A percentile compares a stretch with the other conserved stretches of the same genome.
Evolutionary conservation across 2,888 invertebrate species (phyloP).

Genomic region (Brachyptera putata): DNA sequence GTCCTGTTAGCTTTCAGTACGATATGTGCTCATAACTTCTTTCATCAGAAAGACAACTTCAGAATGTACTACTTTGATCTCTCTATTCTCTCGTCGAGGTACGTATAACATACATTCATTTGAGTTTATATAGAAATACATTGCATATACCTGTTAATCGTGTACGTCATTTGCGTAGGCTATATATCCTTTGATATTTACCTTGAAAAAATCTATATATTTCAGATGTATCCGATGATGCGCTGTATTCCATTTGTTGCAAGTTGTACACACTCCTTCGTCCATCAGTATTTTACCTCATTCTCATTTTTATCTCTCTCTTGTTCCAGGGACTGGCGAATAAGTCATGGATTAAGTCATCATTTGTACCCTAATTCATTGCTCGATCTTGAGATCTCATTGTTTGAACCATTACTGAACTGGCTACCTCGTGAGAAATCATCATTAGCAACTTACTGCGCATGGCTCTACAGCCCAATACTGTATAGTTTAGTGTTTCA

Average conservation of each 20-base stretch:
- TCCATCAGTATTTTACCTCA: too few species aligned
- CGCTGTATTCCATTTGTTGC: too few species aligned
- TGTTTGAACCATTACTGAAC: conserved; percentile 61
- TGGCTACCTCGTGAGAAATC: conserved; percentile 59
- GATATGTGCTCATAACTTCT: conserved; percentile 69
- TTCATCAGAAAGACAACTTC: conserved; percentile 71
- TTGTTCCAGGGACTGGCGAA: conserved; percentile 65
- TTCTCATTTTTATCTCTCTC: too few species aligned
- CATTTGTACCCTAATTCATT: conserved; percentile 74
- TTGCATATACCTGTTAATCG: too few species aligned
- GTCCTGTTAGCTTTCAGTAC: conserved; percentile 55
- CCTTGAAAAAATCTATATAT: too few species aligned
- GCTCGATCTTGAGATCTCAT: conserved; percentile 67
- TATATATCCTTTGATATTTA: too few species aligned
- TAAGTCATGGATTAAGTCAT: conserved; percentile 72
- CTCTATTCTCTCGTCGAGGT: conserved; percentile 61
- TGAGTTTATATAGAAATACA: too few species aligned
- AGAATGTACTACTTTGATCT: conserved; percentile 75
- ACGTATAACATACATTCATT: too few species aligned
- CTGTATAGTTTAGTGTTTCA: conserved; percentile 42
- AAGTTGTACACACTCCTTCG: too few species aligned
- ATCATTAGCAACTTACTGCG: conserved; percentile 48
- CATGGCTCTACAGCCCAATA: conserved; percentile 51
- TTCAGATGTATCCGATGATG: too few species aligned
- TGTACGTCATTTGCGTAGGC: too few species aligned